Evolutionary conservation across 1,140 invertebrate species (phyloP).

Genomic region (Drepana arcuata): DNA sequence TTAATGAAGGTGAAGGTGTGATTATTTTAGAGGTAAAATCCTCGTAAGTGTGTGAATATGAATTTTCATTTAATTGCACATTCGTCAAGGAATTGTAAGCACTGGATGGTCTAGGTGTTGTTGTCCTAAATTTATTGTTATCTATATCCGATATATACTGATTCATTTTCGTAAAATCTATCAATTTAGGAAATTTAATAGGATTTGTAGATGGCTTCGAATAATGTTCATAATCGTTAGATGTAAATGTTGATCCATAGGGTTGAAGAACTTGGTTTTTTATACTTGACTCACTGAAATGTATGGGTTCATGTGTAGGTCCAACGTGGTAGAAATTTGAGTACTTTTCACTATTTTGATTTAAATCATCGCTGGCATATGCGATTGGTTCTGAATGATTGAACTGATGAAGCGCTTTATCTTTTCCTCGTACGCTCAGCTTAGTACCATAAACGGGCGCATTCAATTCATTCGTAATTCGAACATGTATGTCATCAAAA

Average conservation of each 20-base stretch:
- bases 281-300: constrained; percentile 16
- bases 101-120: not conserved
- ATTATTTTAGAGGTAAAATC: too few relatives aligned
- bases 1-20: too few relatives aligned
- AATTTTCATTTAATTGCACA: constrained; percentile 16
- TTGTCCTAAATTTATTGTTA: constrained; percentile 5
- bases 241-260: too few relatives aligned
- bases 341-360: constrained; percentile 17
- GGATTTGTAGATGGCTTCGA: constrained; percentile 12
- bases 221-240: too few relatives aligned
- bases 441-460: constrained; percentile 51
- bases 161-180: constrained; percentile 51
- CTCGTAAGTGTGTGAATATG: constrained; percentile 12
- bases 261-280: too few relatives aligned
- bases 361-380: constrained; percentile 8
- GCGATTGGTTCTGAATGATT: constrained; percentile 31
- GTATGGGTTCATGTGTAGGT: constrained; percentile 12
- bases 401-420: constrained; percentile 23
- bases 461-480: constrained; percentile 22
- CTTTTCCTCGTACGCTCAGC: constrained; percentile 37
- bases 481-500: constrained; percentile 9
- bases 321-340: constrained; percentile 14
- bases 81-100: constrained; percentile 6
- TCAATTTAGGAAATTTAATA: constrained; percentile 41
- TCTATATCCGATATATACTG: constrained; percentile 10